Conservation (phyloP, 2,113 vertebrate species). For the Speoplatyrhinus poulsoni region DNA sequence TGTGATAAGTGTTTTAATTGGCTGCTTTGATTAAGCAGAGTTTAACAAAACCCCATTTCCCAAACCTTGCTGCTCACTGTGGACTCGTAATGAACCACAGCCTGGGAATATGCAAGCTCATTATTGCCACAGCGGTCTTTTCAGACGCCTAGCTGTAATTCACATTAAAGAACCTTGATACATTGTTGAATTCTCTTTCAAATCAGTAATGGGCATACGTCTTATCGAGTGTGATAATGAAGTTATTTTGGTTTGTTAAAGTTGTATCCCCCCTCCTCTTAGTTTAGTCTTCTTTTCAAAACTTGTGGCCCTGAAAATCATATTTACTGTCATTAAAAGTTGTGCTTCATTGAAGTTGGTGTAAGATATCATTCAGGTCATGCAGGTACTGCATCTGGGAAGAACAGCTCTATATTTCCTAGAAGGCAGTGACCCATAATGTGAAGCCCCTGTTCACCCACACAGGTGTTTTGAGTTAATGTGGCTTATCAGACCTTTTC, state of each 20-base stretch:
- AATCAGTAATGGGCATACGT: conserved; percentile 6
- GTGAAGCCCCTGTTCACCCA: too few relatives aligned
- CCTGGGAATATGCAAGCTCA: conserved; percentile 41
- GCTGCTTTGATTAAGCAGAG: conserved; percentile 60
- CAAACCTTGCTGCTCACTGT: conserved; percentile 40
- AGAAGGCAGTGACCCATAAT: too few relatives aligned
- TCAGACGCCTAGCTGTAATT: conserved; percentile 34
- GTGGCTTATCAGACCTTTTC: too few relatives aligned
- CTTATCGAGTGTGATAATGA: not conserved
- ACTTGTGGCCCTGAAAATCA: not conserved
- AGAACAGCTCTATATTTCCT: too few relatives aligned
- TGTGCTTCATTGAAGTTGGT: too few relatives aligned
- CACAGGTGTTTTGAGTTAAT: too few relatives aligned
- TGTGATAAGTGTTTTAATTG: conserved; percentile 68
- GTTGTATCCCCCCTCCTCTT: not conserved
- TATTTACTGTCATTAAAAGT: too few relatives aligned
- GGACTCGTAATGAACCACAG: conserved; percentile 52
- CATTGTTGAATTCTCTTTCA: conserved; percentile 21
- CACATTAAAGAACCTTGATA: conserved; percentile 30
- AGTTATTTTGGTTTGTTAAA: not conserved
- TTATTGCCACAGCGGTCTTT: conserved; percentile 42
- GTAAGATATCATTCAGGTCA: too few relatives aligned
- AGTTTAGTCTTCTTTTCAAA: not conserved
- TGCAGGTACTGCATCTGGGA: too few relatives aligned
- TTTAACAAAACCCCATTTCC: conserved; percentile 57